phyloP scores from a whole-genome alignment of 2,113 vertebrate genomes.

The Perognathus longimembris region DNA sequence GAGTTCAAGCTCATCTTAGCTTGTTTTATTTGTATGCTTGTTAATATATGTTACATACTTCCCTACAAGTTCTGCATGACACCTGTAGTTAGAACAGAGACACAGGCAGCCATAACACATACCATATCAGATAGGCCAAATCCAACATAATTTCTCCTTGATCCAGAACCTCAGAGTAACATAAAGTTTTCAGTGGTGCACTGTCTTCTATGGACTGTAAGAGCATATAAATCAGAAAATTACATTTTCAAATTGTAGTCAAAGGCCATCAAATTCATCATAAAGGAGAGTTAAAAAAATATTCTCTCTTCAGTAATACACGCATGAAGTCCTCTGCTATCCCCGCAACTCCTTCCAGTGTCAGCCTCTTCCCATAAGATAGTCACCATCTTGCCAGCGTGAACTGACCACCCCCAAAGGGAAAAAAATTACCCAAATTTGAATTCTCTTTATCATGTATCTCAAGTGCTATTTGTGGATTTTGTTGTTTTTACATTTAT shows the following conservation, averaged over 20 bases:
- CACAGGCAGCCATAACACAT: constrained; percentile 52
- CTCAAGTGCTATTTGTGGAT: constrained; percentile 88
- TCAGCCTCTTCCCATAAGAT: not conserved
- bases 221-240: constrained; percentile 60
- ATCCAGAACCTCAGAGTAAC: constrained; percentile 51
- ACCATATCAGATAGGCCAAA: constrained; percentile 56
- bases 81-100: constrained; percentile 44
- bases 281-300: constrained; percentile 32
- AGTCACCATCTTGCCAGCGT: constrained; percentile 22
- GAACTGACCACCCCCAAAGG: not conserved
- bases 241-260: constrained; percentile 62
- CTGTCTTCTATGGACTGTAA: constrained; percentile 46
- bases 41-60: constrained; percentile 62
- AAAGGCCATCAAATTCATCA: constrained; percentile 16
- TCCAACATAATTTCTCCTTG: not conserved
- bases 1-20: not conserved
- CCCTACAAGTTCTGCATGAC: constrained; percentile 15
- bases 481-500: constrained; percentile 92
- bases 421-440: constrained; percentile 69
- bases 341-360: constrained; percentile 21
- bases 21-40: no score
- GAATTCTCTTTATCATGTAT: constrained; percentile 86
- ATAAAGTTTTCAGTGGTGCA: constrained; percentile 29
- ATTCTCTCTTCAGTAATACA: constrained; percentile 10
- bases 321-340: constrained; percentile 38